Base-by-base conservation (phyloP, 2,797 vertebrate species). In the Catostomus latipinnis region DNA sequence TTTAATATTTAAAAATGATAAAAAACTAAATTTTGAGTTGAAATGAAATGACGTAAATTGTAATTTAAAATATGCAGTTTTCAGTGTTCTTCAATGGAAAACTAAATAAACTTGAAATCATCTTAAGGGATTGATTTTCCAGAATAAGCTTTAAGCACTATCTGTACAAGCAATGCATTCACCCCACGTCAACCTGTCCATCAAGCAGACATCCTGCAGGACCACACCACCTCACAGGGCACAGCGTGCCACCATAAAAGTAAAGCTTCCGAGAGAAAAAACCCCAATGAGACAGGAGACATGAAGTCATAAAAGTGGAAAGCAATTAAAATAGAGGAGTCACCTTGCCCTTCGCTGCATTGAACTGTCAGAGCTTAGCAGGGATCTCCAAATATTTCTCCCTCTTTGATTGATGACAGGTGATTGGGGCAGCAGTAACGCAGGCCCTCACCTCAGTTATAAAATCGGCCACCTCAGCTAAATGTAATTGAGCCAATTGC, bases 391-490 rank as follows among this genome's bases (percentile, higher is more conserved):
- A 93, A 91, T 88, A 87, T 89, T 86, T 92, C 90, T 88, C 71
- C 84, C 88, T 86, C 76, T 81, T 80, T 93, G 92, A 93, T 94
- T 92, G 90, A 93, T 93, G 86, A 88, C 81, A 70, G 84, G 78
- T 88, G 88, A 89, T 88, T 79, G 82, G 86, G 74, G 75, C 85
- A 84, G 81, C 83, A 82, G 85, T 92, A 91, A 88, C 86, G 86
- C 88, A 83, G 89, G 88, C 46, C 89, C 88, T 92, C 90, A 90
- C 89, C 88, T 90, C 87, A 49, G 88, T 89, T 92, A 90, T 90
- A 90, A 92, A 92, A 92, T 73, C 79, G 76, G 87, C 89, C 88
- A 87, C 74, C 90, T 93, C 93, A 94, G 92, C 92, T 91, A 82
- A 92, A 91, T 89, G 83, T 91, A 93, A 94, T 93, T 92, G 91